Percentiles rank a stretch among this genome's conserved stretches.
These are phyloP conservation scores for Nasonovia ribisnigri DNA, from an alignment of 2,888 invertebrate species.

Conservation along the genomic window DNA sequence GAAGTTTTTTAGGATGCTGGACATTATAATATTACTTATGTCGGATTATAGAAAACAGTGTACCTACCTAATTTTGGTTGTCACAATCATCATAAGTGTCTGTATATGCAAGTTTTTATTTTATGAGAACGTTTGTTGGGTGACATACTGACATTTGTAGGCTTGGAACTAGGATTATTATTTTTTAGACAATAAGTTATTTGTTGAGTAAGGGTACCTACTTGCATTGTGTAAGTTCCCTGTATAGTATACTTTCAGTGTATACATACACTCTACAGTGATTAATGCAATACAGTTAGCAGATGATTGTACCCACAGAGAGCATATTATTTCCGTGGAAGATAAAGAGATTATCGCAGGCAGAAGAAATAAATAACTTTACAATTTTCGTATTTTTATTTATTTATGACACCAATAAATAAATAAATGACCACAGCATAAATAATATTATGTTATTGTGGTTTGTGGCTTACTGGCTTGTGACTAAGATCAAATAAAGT, in stretches of 20 bases:
- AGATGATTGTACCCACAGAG: neutral
- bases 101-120: neutral
- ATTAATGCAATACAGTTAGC: neutral
- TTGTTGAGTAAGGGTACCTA: neutral
- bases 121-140: neutral
- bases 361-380: neutral
- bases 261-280: neutral
- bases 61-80: neutral
- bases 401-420: neutral
- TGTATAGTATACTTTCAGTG: neutral
- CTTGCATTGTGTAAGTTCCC: neutral
- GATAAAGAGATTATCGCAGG: neutral
- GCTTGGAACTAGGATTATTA: neutral
- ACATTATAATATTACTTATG: neutral
- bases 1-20: neutral
- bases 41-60: neutral
- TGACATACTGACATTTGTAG: neutral
- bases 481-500: too few relatives aligned
- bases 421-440: neutral
- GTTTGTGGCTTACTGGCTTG: neutral
- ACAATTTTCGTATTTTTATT: neutral
- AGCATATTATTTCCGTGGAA: neutral
- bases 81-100: neutral
- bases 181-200: neutral
- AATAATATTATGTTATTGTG: neutral